Percentiles rank a stretch among this genome's conserved stretches.
phyloP scores from a whole-genome alignment of 2,797 vertebrate genomes.

The Anas bahamensis region DNA sequence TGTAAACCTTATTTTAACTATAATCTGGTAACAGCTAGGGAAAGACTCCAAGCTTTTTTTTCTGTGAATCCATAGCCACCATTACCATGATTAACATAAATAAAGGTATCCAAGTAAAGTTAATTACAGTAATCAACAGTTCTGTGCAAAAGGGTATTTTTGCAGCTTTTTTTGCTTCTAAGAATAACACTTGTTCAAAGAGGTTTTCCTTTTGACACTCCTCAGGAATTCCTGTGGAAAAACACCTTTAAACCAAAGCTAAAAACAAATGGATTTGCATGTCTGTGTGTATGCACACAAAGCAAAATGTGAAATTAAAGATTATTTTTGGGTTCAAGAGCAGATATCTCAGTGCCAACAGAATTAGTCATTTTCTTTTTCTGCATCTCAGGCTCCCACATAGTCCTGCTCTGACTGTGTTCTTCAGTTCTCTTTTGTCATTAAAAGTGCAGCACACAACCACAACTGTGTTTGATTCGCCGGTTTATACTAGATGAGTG shows the following conservation, averaged over 20 bases:
- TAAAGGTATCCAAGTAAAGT: slow-evolving; percentile 31
- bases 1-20: slow-evolving; percentile 8
- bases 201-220: slow-evolving; percentile 15
- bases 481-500: background rate
- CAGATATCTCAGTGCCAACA: background rate
- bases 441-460: background rate
- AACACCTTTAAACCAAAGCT: background rate
- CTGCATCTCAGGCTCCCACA: background rate
- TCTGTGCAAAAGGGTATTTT: background rate
- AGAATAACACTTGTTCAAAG: slow-evolving; percentile 3
- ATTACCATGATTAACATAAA: slow-evolving; percentile 43
- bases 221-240: slow-evolving; percentile 30
- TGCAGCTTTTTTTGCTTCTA: background rate
- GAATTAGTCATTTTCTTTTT: background rate
- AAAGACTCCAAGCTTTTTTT: background rate
- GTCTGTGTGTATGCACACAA: background rate
- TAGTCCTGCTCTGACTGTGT: background rate
- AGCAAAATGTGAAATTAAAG: background rate
- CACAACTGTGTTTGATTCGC: background rate
- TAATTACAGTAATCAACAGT: slow-evolving; percentile 56
- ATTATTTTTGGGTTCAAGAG: background rate
- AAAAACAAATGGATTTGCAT: background rate
- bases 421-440: background rate
- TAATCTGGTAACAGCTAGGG: slow-evolving; percentile 1
- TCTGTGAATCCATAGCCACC: slow-evolving; percentile 7